Percentiles rank a stretch among this genome's conserved stretches.
Evolutionary conservation across 2,888 invertebrate species (phyloP).

Genomic region (Eupithecia inturbata): DNA sequence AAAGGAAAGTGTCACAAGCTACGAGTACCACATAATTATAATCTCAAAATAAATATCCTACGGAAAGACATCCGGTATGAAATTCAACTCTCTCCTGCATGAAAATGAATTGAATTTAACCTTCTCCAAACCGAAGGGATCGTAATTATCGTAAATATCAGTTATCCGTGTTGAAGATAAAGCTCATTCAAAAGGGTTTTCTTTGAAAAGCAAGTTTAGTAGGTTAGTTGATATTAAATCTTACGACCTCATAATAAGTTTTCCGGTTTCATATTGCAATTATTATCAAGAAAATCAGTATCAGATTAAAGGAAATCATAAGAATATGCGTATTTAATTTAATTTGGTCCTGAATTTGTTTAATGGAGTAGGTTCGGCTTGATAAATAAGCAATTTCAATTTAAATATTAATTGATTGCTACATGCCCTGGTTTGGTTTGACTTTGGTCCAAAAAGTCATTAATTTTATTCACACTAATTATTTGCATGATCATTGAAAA

Average conservation of each 20-base stretch:
- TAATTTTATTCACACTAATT: constrained; percentile 51
- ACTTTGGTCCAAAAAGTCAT: constrained; percentile 37
- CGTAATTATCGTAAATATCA: neutral
- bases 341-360: constrained; percentile 5
- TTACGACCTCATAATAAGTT: neutral
- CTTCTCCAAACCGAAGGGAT: neutral
- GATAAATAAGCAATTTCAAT: constrained; percentile 41
- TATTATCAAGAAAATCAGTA: constrained; percentile 1
- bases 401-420: constrained; percentile 42
- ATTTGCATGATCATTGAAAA: constrained; percentile 37
- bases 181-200: neutral
- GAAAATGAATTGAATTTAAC: neutral
- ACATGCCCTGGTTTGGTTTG: constrained; percentile 29
- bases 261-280: constrained; percentile 6
- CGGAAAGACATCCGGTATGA: neutral
- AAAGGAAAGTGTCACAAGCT: neutral
- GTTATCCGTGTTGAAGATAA: neutral
- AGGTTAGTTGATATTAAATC: neutral
- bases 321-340: constrained; percentile 5
- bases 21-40: too few species aligned
- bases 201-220: constrained; percentile 6
- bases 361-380: constrained; percentile 24
- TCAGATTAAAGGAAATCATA: constrained; percentile 8
- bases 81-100: neutral
- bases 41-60: neutral